These are phyloP conservation scores for Megalopta genalis DNA, from an alignment of 1,140 invertebrate genomes.

Conservation along the genomic window DNA sequence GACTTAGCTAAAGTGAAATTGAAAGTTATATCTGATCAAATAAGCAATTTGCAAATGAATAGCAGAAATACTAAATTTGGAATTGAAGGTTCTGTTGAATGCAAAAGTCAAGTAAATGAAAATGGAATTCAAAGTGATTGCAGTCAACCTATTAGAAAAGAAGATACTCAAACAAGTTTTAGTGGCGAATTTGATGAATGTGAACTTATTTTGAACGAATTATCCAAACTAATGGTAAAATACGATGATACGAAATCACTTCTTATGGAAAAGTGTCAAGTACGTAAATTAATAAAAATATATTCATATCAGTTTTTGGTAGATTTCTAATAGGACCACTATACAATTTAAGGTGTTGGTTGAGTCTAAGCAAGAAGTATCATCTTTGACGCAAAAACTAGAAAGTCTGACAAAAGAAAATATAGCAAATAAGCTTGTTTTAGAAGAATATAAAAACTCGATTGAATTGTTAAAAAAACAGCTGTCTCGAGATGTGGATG, in stretches of 20 bases:
- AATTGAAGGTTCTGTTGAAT: background rate
- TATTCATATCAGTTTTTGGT: background rate
- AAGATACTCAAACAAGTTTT: conserved; percentile 40
- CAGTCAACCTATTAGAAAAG: conserved; percentile 35
- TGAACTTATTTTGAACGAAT: conserved; percentile 7
- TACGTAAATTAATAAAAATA: background rate
- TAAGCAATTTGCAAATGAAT: conserved; percentile 14
- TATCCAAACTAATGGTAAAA: conserved; percentile 9
- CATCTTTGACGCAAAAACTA: conserved; percentile 14
- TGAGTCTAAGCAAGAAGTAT: background rate
- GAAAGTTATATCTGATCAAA: conserved; percentile 44
- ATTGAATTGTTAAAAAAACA: conserved; percentile 22
- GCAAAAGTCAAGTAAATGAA: conserved; percentile 7
- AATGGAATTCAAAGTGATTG: conserved; percentile 11
- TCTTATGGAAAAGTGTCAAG: conserved; percentile 30
- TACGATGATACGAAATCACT: conserved; percentile 30
- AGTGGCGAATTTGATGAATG: background rate
- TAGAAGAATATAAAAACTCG: background rate
- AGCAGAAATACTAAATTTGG: background rate
- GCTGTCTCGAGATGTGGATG: conserved; percentile 11
- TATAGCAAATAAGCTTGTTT: background rate
- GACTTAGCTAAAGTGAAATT: conserved; percentile 51
- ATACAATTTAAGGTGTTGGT: conserved; percentile 8
- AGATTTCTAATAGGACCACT: background rate
- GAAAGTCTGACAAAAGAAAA: conserved; percentile 21